Base-by-base conservation (phyloP, 2,797 vertebrate genomes). In the Macropodus opercularis region DNA sequence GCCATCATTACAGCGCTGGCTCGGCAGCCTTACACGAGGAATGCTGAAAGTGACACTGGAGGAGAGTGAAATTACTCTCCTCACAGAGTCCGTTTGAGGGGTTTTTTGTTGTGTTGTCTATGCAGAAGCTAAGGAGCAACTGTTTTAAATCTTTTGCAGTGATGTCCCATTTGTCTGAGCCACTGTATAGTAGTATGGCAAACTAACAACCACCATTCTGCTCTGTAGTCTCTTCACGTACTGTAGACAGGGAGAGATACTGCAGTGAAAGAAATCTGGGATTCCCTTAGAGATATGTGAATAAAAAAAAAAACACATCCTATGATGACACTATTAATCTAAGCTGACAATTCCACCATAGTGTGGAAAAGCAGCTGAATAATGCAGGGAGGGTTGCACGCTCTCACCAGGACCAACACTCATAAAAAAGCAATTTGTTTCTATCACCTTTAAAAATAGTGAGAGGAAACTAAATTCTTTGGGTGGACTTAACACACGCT, bases 311-410 rank as follows among this genome's bases (percentile, higher is more conserved):
- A 63, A 35, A 73, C 17, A 60, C n/a, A 63, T 64, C 60, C 35
- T 64, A 49, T 65, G 42, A 81, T 69, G 76, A 73, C 72, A 74
- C 67, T 22, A 75, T 84, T 85, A 80, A 83, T 79, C 65, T 58
- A 75, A 48, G 18, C 4, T 78, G 78, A 77, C 77, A 79, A 75
- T 65, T 31, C 50, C 39, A 42, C 21, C 24, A 68, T 51, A 68
- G 72, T 49, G 38, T 17, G 34, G 43, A 49, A 63, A 75, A 77
- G 9, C 15, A 27, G 19, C 14, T 79, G 50, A 79, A 82, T 78
- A 74, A 83, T 79, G 62, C 32, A 75, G 35, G 36, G 10, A 69
- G 39, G 21, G 18, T 19, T 26, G 40, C 35, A n/a, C 31, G 53
- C 36, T 46, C 24, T 61, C 41, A 43, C n/a, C 31, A 67, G 17